Evolutionary conservation across 1,140 invertebrate genomes (phyloP).

Genomic region (Coboldia fuscipes): DNA sequence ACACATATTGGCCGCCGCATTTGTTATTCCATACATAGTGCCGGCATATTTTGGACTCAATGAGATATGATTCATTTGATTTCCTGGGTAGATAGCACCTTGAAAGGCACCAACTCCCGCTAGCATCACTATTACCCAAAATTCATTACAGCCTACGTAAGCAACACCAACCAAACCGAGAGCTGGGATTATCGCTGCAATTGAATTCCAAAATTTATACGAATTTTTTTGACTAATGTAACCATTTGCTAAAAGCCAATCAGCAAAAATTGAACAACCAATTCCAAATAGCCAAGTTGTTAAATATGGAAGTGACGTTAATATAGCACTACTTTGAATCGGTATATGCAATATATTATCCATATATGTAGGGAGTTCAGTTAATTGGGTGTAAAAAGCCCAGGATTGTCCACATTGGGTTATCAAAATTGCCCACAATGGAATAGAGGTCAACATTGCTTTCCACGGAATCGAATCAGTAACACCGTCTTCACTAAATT

Average conservation of each 20-base stretch:
- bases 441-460: slow-evolving; percentile 53
- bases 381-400: slow-evolving; percentile 88
- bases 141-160: slow-evolving; percentile 50
- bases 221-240: slow-evolving; percentile 39
- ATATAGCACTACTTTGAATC: slow-evolving; percentile 57
- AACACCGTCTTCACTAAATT: slow-evolving; percentile 6
- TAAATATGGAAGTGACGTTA: slow-evolving; percentile 63
- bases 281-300: slow-evolving; percentile 46
- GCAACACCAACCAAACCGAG: slow-evolving; percentile 50
- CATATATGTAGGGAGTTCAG: slow-evolving; percentile 87
- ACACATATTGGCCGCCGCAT: slow-evolving; percentile 66
- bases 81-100: slow-evolving; percentile 53
- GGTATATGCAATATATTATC: slow-evolving; percentile 75
- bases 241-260: slow-evolving; percentile 38
- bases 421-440: slow-evolving; percentile 69
- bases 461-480: slow-evolving; percentile 41
- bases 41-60: slow-evolving; percentile 68
- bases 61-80: slow-evolving; percentile 75
- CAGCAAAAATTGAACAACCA: slow-evolving; percentile 42
- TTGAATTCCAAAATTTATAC: slow-evolving; percentile 54
- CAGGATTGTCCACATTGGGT: slow-evolving; percentile 84
- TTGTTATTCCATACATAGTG: slow-evolving; percentile 73
- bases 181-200: slow-evolving; percentile 49
- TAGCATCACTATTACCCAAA: slow-evolving; percentile 45
- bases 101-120: slow-evolving; percentile 45